These are phyloP conservation scores for Riptortus pedestris DNA, from an alignment of 1,140 invertebrate genomes.

Conservation along the genomic window DNA sequence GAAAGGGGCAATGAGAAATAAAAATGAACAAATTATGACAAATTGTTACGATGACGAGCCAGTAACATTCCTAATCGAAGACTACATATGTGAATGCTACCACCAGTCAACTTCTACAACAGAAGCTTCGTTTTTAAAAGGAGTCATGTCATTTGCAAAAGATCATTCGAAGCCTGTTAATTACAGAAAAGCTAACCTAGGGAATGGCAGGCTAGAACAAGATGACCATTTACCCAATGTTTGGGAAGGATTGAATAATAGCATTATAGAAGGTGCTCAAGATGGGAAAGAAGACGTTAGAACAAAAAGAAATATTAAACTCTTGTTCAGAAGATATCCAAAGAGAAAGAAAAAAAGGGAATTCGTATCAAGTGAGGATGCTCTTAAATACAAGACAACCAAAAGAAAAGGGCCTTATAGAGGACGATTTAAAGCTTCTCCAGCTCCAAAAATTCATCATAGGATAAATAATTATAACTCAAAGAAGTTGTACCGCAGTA, in stretches of 20 bases:
- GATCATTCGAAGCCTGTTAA: no score
- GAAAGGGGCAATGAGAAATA: not conserved
- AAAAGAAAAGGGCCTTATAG: not conserved
- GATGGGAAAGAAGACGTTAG: not conserved
- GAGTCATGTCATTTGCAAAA: no score
- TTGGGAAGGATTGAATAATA: not conserved
- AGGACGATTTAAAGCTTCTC: no score
- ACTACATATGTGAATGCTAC: no score
- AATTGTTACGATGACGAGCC: not conserved
- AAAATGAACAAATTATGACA: not conserved
- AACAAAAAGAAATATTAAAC: not conserved
- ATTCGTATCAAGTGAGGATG: not conserved
- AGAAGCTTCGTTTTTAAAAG: no score
- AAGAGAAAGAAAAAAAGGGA: not conserved
- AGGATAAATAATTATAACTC: no score
- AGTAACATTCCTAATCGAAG: not conserved
- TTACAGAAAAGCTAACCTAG: no score
- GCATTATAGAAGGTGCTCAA: not conserved
- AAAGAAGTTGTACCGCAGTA: no score
- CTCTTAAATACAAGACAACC: not conserved
- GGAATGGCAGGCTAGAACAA: not conserved
- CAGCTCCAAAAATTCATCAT: no score
- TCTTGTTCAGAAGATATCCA: not conserved
- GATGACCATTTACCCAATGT: not conserved
- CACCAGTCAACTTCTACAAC: no score